Evolutionary conservation across 1,140 invertebrate genomes (phyloP).

Genomic region (Hyles euphorbiae): DNA sequence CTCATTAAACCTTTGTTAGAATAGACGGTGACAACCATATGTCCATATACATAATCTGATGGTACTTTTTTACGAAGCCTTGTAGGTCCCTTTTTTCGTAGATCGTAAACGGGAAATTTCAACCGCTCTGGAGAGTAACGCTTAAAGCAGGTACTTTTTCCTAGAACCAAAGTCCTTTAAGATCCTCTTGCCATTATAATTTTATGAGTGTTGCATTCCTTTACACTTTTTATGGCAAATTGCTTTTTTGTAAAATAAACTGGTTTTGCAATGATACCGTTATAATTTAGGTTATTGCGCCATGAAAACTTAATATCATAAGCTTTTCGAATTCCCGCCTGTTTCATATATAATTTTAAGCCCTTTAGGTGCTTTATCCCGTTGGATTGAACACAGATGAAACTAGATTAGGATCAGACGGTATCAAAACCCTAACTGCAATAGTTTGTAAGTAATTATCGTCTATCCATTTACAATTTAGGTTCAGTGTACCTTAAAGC

Average conservation of each 20-base stretch:
- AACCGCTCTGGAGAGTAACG: not conserved
- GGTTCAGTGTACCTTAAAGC: too few species aligned
- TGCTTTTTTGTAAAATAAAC: not conserved
- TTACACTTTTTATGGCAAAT: slow-evolving; percentile 1
- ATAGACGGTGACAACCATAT: not conserved
- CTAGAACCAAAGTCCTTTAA: slow-evolving; percentile 3
- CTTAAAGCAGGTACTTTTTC: not conserved
- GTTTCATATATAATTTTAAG: too few species aligned
- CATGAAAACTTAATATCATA: too few species aligned
- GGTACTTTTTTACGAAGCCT: not conserved
- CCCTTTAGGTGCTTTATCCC: too few species aligned
- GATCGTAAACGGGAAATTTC: not conserved
- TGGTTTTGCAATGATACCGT: not conserved
- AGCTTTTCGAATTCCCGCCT: too few species aligned
- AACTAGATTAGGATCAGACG: too few species aligned
- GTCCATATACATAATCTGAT: not conserved
- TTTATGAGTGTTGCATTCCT: not conserved
- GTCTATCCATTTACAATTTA: too few species aligned
- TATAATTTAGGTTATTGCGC: not conserved
- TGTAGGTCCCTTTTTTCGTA: not conserved
- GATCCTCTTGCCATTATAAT: slow-evolving; percentile 1
- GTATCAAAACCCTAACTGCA: too few species aligned
- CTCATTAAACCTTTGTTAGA: slow-evolving; percentile 31
- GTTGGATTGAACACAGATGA: too few species aligned
- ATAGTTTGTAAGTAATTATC: too few species aligned